Evolutionary conservation across 2,113 vertebrate species (phyloP), one percentile per base, ranked within the genome.

Genomic region (Apodemus speciosus): DNA sequence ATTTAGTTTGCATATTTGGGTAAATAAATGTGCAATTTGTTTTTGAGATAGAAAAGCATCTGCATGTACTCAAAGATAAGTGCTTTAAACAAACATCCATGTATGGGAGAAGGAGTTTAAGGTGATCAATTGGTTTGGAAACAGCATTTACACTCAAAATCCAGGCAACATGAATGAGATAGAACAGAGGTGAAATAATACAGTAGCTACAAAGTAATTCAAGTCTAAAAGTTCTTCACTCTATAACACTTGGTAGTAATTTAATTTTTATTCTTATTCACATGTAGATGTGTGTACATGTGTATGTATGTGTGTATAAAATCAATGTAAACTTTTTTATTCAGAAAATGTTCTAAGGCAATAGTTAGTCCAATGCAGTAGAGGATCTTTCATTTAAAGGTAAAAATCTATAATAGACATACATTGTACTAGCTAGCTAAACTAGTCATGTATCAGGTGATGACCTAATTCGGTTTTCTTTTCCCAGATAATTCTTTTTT

Each of bases 81-180:
- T 64, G 21, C 49, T 80, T 92, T 88, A 87, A 89, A 94, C 69
- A 87, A 89, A 94, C 69, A 95, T 75, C 80, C 43, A 84, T 30
- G 18, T 51, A 84, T 46, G 68, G 79, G 43, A 94, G 56, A 21
- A 56, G 84, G 43, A 46, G 79, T 76, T 90, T 89, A 86, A 84
- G 72, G 85, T 68, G 30, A 96, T 9, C 14, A 60, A 6, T 16
- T 38, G 85, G 60, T 71, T 58, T 83, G n/a, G 25, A 93, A 92
- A 92, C 27, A 89, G 71, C 15, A 76, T 62, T 32, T 85, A 32
- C 40, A 21, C 49, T 88, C 71, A 88, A 69, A 85, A 73, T 0
- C 91, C 40, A 94, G 35, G 46, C 8, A 90, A 16, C 58, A n/a
- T 86, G 87, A 49, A 81, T 66, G 27, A 25, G 21, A 80, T 35